Evolutionary conservation across 1,140 invertebrate species (phyloP).

Genomic region (Ceratina calcarata): DNA sequence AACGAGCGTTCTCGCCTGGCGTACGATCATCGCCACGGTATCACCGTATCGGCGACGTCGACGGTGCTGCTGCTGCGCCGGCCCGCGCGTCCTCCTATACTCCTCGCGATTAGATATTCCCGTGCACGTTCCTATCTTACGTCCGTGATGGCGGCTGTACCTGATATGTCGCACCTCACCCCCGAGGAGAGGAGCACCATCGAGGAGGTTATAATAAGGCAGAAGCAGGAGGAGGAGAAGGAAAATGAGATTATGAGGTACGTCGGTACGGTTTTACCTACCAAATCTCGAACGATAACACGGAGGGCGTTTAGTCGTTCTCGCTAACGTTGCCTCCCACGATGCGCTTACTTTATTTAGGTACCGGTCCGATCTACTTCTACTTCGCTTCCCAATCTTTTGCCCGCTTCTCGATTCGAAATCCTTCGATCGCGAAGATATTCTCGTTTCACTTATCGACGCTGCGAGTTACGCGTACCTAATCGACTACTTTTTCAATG

Average conservation of each 20-base stretch:
- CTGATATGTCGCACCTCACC: slow-evolving; percentile 98
- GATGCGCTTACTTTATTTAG: neutral
- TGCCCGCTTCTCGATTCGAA: too few species aligned
- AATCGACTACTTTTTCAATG: too few species aligned
- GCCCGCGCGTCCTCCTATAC: slow-evolving; percentile 52
- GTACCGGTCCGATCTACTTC: too few species aligned
- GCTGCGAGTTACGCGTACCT: too few species aligned
- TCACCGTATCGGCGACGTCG: slow-evolving; percentile 57
- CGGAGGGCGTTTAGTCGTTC: too few species aligned
- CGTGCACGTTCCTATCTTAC: slow-evolving; percentile 59
- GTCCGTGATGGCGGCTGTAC: slow-evolving; percentile 89
- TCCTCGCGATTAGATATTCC: slow-evolving; percentile 48
- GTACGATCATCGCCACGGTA: slow-evolving; percentile 43
- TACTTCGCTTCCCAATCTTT: too few species aligned
- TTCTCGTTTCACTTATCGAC: too few species aligned
- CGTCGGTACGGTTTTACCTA: neutral
- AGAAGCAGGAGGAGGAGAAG: slow-evolving; percentile 97
- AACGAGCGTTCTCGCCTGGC: slow-evolving; percentile 43
- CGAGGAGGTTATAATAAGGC: slow-evolving; percentile 96
- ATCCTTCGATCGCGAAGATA: too few species aligned
- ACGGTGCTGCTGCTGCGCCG: slow-evolving; percentile 61
- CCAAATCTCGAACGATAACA: too few species aligned
- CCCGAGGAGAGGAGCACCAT: slow-evolving; percentile 98
- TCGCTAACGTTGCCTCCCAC: neutral
- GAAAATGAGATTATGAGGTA: slow-evolving; percentile 97